Base-by-base conservation (phyloP, 2,888 invertebrate genomes). In the Lottia scabra region DNA sequence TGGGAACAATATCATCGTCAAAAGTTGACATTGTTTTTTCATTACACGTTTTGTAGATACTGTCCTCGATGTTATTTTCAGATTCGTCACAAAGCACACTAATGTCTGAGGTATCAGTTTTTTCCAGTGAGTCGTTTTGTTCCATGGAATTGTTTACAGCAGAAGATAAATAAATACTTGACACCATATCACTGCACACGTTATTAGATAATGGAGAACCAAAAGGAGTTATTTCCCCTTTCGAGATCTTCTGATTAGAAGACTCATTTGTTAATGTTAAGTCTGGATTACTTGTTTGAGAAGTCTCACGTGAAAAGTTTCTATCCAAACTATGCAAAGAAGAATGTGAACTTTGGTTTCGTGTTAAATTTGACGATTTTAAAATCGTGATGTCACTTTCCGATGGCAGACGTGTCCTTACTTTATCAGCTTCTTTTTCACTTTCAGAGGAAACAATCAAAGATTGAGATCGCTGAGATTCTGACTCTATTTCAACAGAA, bases 351-450 rank as follows among this genome's bases (percentile, higher is more conserved):
- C 72, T 72, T 19, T 79, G 73, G 45, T 76, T 75, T 3, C 81
- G 76, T 19, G 82, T 76, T 23, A 78, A 77, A 88, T 93, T 94
- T 16, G 93, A 93, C 89, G 93, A 93, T 75, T 93, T 93, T 30
- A 94, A 90, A 63, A 94, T 91, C 80, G 94, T 93, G 75, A 94
- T 92, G 82, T 94, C 94, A 87, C 94, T 94, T 46, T 85, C 86
- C 10, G 80, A 13, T 45, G 48, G 0, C 2, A 8, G 6, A 67
- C 3, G 15, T 43, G 0, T 38, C 62, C 30, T 43, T 44, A 4
- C 15, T 30, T 68, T 23, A 56, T 46, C 3, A 63, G 15, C 30
- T 26, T 70, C 45, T 64, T 65, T 45, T 23, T 63, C 65, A 16
- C 38, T 6, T 15, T 43, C 56, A 23, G 23, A 23, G 2, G 19